Conservation (phyloP, 2,113 vertebrate genomes). For the Saguinus midas region DNA sequence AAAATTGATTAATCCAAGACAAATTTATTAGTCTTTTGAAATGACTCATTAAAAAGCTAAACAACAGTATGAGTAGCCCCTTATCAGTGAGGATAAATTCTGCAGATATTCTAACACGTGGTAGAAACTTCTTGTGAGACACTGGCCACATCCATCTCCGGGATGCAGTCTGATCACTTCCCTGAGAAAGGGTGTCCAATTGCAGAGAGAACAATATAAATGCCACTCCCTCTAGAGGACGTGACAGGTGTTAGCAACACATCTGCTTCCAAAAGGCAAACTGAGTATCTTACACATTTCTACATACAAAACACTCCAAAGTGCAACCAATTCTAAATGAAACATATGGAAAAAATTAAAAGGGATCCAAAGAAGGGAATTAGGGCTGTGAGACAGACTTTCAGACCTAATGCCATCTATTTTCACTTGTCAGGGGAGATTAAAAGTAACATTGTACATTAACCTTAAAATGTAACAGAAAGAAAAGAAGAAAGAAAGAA, state of each 20-base stretch:
- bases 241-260: constrained; percentile 14
- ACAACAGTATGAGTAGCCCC: neutral
- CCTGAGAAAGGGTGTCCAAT: neutral
- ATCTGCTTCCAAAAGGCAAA: neutral
- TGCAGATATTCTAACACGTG: neutral
- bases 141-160: neutral
- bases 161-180: neutral
- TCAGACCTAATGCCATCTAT: neutral
- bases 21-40: neutral
- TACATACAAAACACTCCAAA: neutral
- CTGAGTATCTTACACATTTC: neutral
- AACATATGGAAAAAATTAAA: neutral
- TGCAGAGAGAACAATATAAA: neutral
- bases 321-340: neutral
- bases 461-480: neutral
- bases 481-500: no score
- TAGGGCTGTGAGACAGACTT: neutral
- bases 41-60: neutral
- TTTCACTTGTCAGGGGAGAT: neutral
- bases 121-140: neutral
- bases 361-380: neutral
- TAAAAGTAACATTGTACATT: neutral
- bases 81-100: neutral
- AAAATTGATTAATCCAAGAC: neutral
- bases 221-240: neutral